Conservation (phyloP, 2,113 vertebrate species). For the Hemichromis elongatus region DNA sequence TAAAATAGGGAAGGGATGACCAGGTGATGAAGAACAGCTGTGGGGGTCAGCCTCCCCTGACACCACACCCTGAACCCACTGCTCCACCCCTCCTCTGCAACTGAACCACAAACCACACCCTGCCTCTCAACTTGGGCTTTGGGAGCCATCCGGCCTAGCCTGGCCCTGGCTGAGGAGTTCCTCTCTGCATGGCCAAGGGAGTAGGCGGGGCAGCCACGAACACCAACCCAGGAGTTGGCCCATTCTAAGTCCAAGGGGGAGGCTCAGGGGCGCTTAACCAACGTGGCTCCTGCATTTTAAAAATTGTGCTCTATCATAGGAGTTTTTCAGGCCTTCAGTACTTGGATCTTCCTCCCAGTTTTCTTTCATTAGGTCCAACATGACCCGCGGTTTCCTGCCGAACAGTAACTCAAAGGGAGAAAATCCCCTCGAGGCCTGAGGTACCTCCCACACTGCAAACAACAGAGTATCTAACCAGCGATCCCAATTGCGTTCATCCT, state of each 20-base stretch:
- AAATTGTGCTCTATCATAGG: background rate
- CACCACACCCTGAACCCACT: background rate
- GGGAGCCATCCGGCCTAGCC: background rate
- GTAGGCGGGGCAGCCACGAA: background rate
- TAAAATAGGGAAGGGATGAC: background rate
- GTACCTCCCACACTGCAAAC: background rate
- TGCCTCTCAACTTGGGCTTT: background rate
- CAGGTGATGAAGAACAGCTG: background rate
- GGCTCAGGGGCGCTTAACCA: background rate
- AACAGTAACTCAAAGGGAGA: background rate
- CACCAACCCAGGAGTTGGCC: background rate
- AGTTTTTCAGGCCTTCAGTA: too few relatives aligned
- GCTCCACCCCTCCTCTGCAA: background rate
- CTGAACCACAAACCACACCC: background rate
- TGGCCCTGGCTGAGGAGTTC: background rate
- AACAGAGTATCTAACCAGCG: background rate
- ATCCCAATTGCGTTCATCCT: background rate
- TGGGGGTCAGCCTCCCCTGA: background rate
- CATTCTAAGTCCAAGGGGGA: background rate
- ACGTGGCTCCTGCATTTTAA: background rate
- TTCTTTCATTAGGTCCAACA: background rate
- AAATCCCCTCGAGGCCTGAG: background rate
- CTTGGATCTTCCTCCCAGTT: background rate
- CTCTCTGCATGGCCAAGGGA: background rate
- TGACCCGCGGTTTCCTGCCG: background rate